Percentiles rank a stretch among this genome's conserved stretches.
phyloP scores from a whole-genome alignment of 2,113 vertebrate species.

The Periophthalmodon schlosseri region DNA sequence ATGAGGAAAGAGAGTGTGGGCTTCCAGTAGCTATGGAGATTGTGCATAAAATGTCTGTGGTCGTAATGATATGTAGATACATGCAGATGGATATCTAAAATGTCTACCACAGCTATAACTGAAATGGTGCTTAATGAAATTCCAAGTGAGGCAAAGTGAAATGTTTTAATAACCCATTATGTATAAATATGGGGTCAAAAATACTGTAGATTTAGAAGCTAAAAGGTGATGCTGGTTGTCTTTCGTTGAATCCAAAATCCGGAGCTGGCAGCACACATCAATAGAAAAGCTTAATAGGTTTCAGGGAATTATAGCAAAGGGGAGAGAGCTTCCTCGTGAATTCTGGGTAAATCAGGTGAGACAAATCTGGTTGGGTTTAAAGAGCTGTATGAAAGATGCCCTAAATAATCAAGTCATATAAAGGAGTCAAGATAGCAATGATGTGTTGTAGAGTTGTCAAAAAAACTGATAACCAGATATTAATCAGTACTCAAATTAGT shows the following conservation, averaged over 20 bases:
- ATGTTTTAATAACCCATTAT: conserved; percentile 4
- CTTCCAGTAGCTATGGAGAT: conserved; percentile 6
- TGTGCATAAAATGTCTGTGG: conserved; percentile 1
- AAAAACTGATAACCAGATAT: too few relatives aligned
- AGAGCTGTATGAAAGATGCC: conserved; percentile 38
- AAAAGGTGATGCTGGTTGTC: conserved; percentile 15
- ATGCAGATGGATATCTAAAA: conserved; percentile 4
- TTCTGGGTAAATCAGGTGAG: conserved; percentile 38
- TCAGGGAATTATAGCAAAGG: conserved; percentile 30
- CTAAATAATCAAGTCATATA: conserved; percentile 34
- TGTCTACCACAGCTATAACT: not conserved
- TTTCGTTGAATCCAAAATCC: conserved; percentile 24
- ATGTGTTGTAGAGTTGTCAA: not conserved
- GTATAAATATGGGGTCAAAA: conserved; percentile 15
- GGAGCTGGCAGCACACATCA: conserved; percentile 10
- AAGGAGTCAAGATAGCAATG: conserved; percentile 13
- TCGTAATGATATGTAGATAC: not conserved
- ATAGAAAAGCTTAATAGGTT: conserved; percentile 34
- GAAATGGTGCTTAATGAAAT: not conserved
- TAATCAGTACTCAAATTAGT: too few relatives aligned
- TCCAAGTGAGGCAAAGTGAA: conserved; percentile 9
- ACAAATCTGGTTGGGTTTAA: conserved; percentile 60
- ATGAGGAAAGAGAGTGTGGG: not conserved
- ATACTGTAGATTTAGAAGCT: not conserved
- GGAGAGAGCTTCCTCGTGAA: conserved; percentile 22